These are phyloP conservation scores for Monoplex corrugatus DNA, from an alignment of 2,888 invertebrate species.

Conservation along the genomic window DNA sequence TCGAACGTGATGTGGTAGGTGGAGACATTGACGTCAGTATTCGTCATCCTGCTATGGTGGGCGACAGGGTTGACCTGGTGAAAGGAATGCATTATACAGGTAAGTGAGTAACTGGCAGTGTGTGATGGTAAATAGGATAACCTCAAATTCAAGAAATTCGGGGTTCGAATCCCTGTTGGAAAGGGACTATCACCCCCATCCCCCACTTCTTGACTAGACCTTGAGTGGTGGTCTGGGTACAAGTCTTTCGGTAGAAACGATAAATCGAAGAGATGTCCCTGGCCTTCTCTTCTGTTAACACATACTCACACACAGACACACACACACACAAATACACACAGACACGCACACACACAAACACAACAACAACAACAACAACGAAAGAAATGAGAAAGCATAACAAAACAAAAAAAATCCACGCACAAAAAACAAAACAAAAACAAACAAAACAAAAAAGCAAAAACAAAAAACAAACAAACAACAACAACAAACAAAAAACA, in stretches of 20 bases:
- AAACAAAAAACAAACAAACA: background rate
- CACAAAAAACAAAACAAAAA: background rate
- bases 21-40: background rate
- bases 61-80: slow-evolving; percentile 13
- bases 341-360: background rate
- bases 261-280: no score
- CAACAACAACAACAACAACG: background rate
- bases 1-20: background rate
- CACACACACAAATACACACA: background rate
- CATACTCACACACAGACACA: background rate
- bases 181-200: background rate
- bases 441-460: background rate
- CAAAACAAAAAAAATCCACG: background rate
- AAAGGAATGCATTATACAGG: slow-evolving; percentile 21
- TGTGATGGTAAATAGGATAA: background rate
- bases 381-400: background rate
- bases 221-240: no score
- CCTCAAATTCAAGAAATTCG: background rate
- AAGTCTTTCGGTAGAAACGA: no score
- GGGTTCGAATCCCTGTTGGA: background rate
- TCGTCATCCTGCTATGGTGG: slow-evolving; percentile 41
- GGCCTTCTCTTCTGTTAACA: no score
- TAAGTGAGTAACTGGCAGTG: background rate
- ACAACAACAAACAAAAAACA: background rate
- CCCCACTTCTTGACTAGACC: no score